Percentiles rank a stretch among this genome's conserved stretches.
Conservation (phyloP, 2,888 invertebrate genomes). For the Xestia sexstrigata region DNA sequence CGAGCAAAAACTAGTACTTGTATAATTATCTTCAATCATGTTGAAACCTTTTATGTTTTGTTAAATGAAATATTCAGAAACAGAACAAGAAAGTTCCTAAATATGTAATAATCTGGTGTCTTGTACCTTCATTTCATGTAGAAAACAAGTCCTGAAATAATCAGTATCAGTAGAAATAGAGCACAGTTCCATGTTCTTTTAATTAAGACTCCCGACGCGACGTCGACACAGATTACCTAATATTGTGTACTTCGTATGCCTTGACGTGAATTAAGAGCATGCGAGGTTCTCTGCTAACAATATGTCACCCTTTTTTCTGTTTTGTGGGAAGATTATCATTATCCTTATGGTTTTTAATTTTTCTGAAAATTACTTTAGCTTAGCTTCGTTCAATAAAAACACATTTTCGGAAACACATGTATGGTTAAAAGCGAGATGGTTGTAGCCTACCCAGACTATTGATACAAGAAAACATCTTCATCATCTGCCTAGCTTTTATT, state of each 20-base stretch:
- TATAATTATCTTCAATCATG: no score
- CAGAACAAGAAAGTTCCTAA: no score
- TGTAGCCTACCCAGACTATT: background rate
- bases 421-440: background rate
- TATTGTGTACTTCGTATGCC: conserved; percentile 38
- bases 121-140: background rate
- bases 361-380: background rate
- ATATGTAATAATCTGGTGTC: background rate
- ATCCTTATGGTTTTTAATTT: background rate
- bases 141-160: conserved; percentile 19
- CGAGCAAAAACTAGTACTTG: no score
- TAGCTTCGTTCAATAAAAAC: background rate
- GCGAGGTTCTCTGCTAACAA: conserved; percentile 26
- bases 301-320: conserved; percentile 38
- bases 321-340: conserved; percentile 34
- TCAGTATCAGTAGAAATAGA: conserved; percentile 22
- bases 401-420: background rate
- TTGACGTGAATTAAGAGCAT: background rate
- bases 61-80: no score
- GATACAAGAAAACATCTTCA: no score
- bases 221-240: conserved; percentile 37
- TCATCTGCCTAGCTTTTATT: no score
- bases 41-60: no score
- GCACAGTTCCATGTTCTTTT: conserved; percentile 48
- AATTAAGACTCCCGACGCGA: conserved; percentile 44